Percentiles rank a stretch among this genome's conserved stretches.
phyloP scores from a whole-genome alignment of 2,113 vertebrate genomes.

The Aythya baeri region DNA sequence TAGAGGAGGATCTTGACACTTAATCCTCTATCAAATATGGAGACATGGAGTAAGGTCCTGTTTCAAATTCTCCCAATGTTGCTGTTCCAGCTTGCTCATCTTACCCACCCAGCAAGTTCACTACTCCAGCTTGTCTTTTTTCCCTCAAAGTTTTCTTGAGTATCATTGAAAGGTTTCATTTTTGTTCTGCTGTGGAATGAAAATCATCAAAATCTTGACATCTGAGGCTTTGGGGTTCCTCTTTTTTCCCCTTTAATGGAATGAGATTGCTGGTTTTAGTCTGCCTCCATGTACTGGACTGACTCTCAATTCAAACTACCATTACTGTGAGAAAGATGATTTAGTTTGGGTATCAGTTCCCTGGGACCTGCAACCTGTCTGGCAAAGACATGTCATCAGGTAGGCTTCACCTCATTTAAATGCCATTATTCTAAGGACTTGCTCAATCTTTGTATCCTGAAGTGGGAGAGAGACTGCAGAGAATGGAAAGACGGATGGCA shows the following conservation, averaged over 20 bases:
- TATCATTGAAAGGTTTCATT: constrained; percentile 1
- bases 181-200: constrained; percentile 4
- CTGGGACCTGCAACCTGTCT: background rate
- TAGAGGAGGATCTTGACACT: background rate
- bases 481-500: constrained; percentile 53
- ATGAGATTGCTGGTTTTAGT: background rate
- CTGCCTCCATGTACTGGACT: background rate
- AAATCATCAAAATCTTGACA: background rate
- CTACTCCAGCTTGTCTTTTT: background rate
- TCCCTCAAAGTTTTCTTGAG: background rate
- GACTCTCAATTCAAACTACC: background rate
- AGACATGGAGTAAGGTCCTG: background rate
- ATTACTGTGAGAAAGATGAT: background rate
- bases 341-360: background rate
- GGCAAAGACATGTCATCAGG: background rate
- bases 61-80: background rate
- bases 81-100: background rate
- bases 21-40: background rate
- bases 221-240: background rate
- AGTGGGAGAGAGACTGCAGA: constrained; percentile 35
- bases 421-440: constrained; percentile 55
- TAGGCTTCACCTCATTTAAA: constrained; percentile 47
- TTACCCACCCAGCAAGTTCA: background rate
- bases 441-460: constrained; percentile 18
- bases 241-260: background rate